Evolutionary conservation across 2,797 vertebrate genomes (phyloP).

Genomic region (Spinus olivaceus): DNA sequence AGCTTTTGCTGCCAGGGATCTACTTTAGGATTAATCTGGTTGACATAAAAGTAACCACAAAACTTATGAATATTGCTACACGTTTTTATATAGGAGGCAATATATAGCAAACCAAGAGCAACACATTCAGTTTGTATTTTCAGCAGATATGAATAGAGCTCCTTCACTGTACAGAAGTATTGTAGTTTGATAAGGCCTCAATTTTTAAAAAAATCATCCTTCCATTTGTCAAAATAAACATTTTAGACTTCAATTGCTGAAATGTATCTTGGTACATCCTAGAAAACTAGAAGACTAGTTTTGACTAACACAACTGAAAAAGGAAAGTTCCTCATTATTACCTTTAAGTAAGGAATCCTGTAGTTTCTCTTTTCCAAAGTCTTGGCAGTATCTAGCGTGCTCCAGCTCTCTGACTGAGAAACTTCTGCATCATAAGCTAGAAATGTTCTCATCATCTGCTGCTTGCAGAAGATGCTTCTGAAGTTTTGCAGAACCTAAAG

Average conservation of each 20-base stretch:
- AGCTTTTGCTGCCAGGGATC: constrained; percentile 82
- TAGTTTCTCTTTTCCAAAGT: constrained; percentile 76
- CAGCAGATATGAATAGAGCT: background rate
- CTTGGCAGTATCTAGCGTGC: constrained; percentile 38
- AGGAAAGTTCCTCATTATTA: background rate
- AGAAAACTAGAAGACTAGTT: background rate
- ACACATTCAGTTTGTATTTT: background rate
- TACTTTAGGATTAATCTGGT: constrained; percentile 76
- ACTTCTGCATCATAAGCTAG: constrained; percentile 65
- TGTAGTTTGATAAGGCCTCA: background rate
- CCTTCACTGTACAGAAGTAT: background rate
- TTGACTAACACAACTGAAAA: background rate
- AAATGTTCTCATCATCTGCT: constrained; percentile 77
- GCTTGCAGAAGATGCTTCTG: constrained; percentile 72
- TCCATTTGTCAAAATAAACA: background rate
- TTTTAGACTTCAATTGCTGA: background rate
- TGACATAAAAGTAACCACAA: background rate
- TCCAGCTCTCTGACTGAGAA: constrained; percentile 55
- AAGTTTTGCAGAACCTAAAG: constrained; percentile 75
- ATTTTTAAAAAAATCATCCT: background rate
- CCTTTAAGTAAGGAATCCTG: constrained; percentile 78
- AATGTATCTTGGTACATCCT: background rate
- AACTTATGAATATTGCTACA: background rate
- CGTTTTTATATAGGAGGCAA: background rate
- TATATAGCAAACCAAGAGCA: background rate